phyloP scores from a whole-genome alignment of 2,113 vertebrate genomes.

The Isichthys henryi region DNA sequence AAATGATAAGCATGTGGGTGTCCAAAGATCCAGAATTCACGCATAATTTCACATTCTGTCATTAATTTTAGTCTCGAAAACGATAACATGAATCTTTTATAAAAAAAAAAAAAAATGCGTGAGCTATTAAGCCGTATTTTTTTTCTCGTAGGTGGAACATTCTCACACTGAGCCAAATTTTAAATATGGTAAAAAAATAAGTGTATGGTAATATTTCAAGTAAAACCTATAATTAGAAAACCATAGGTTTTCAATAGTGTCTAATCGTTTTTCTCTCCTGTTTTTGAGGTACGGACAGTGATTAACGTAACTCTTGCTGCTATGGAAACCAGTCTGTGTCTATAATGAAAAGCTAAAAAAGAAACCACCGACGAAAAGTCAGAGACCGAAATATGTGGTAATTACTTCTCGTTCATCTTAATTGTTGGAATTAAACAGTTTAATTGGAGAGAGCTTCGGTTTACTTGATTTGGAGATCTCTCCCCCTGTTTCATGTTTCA shows the following conservation, averaged over 20 bases:
- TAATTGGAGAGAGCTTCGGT: constrained; percentile 33
- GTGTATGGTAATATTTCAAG: constrained; percentile 43
- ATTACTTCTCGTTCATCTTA: constrained; percentile 49
- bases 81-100: neutral
- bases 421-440: constrained; percentile 32
- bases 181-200: constrained; percentile 45
- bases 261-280: neutral
- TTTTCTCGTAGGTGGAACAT: constrained; percentile 21
- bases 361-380: constrained; percentile 9
- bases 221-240: constrained; percentile 50
- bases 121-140: neutral
- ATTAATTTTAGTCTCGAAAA: neutral
- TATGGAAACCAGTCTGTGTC: constrained; percentile 50
- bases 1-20: neutral
- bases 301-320: constrained; percentile 56
- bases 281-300: constrained; percentile 45
- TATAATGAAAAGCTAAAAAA: constrained; percentile 27
- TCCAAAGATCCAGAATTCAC: neutral
- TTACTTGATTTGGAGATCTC: constrained; percentile 33
- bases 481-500: neutral
- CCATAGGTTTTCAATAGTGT: constrained; percentile 21
- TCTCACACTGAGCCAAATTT: constrained; percentile 33
- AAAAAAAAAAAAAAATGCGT: neutral
- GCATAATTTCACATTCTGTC: neutral
- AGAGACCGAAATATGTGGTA: constrained; percentile 37